Evolutionary conservation across 2,888 invertebrate species (phyloP).

Genomic region (Theretra japonica): DNA sequence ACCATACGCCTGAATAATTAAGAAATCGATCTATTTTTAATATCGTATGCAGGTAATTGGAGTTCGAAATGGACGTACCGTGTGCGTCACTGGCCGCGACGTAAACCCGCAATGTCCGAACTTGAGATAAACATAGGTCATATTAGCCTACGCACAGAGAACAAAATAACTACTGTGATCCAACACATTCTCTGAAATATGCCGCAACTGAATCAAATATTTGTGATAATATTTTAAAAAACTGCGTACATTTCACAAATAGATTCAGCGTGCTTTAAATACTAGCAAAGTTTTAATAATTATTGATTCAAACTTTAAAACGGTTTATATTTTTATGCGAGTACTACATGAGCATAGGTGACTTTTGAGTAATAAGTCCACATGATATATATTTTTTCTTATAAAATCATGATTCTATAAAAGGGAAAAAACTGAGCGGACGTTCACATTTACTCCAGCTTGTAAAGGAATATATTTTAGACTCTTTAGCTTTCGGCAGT

Average conservation of each 20-base stretch:
- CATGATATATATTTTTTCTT: not conserved
- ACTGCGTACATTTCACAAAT: not conserved
- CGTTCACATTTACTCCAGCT: conserved; percentile 56
- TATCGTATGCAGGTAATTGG: not conserved
- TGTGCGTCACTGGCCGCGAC: not conserved
- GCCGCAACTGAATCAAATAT: no score
- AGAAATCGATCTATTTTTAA: not conserved
- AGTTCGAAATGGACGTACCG: not conserved
- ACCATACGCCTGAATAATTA: not conserved
- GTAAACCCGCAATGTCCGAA: not conserved
- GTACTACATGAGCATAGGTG: no score
- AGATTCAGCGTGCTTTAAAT: no score
- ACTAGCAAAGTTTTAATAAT: no score
- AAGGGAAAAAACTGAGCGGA: conserved; percentile 61
- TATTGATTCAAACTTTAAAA: no score
- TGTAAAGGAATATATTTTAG: conserved; percentile 57
- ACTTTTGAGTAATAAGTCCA: not conserved
- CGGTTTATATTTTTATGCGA: no score
- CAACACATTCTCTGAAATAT: not conserved
- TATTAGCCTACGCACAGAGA: not conserved
- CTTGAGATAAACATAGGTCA: not conserved
- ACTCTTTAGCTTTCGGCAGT: conserved; percentile 57
- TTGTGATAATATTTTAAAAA: not conserved
- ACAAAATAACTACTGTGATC: not conserved
- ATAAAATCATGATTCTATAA: conserved; percentile 34